Conservation (phyloP, 2,888 invertebrate species). For the Lithophane leautieri region DNA sequence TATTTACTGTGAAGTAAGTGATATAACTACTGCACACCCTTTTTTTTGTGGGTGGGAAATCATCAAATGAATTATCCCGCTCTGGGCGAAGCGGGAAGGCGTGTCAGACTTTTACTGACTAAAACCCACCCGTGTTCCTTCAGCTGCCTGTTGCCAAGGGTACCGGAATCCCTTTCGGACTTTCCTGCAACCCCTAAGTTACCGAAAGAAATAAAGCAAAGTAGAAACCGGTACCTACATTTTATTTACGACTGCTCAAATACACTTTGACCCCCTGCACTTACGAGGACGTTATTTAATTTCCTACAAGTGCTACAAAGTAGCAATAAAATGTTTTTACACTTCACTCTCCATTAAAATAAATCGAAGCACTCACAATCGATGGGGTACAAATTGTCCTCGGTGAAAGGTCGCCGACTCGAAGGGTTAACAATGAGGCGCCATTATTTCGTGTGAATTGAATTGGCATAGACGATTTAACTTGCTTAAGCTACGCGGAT, state of each 20-base stretch:
- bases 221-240: slow-evolving; percentile 3
- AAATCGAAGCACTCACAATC: slow-evolving; percentile 64
- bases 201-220: slow-evolving; percentile 29
- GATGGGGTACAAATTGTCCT: slow-evolving; percentile 68
- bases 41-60: too few relatives aligned
- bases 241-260: slow-evolving; percentile 39
- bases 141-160: too few relatives aligned
- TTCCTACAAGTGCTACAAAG: slow-evolving; percentile 36
- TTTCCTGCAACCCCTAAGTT: too few relatives aligned
- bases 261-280: slow-evolving; percentile 40
- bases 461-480: slow-evolving; percentile 81
- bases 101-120: too few relatives aligned
- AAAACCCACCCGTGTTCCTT: too few relatives aligned
- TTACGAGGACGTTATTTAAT: slow-evolving; percentile 45
- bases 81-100: too few relatives aligned
- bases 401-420: slow-evolving; percentile 66
- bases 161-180: too few relatives aligned
- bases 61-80: too few relatives aligned
- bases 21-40: background rate
- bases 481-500: slow-evolving; percentile 78
- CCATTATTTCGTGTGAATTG: slow-evolving; percentile 82
- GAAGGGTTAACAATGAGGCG: slow-evolving; percentile 75
- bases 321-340: slow-evolving; percentile 61
- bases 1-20: background rate
- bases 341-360: slow-evolving; percentile 65